These are phyloP conservation scores for Lindbergichthys nudifrons DNA, from an alignment of 2,797 vertebrate genomes.

Conservation along the genomic window DNA sequence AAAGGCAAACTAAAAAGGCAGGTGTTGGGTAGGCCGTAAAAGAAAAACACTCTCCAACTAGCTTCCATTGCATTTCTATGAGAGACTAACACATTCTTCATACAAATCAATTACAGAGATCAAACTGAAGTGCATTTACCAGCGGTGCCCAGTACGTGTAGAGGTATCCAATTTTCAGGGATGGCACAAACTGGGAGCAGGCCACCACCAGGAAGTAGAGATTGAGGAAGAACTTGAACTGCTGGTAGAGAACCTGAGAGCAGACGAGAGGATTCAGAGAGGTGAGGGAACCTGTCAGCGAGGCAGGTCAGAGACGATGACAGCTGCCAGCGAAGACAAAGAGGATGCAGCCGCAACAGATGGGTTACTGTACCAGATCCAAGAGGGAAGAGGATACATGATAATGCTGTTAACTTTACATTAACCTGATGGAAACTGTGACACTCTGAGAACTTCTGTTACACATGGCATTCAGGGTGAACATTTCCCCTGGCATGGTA, in stretches of 20 bases:
- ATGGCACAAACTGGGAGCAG: constrained; percentile 97
- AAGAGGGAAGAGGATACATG: constrained; percentile 44
- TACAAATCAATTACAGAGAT: not conserved
- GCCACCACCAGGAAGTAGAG: constrained; percentile 97
- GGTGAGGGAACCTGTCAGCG: constrained; percentile 39
- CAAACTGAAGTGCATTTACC: constrained; percentile 83
- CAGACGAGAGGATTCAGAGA: constrained; percentile 28
- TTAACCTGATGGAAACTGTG: constrained; percentile 72
- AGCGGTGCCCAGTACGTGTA: constrained; percentile 99
- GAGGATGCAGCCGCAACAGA: constrained; percentile 34
- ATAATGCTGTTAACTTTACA: constrained; percentile 64
- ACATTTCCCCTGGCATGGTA: constrained; percentile 28
- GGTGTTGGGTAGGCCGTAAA: too few species aligned
- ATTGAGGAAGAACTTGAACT: constrained; percentile 99
- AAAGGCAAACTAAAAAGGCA: too few species aligned
- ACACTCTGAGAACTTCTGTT: constrained; percentile 40
- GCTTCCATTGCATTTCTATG: not conserved
- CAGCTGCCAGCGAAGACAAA: constrained; percentile 45
- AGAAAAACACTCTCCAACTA: not conserved
- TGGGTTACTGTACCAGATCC: constrained; percentile 46
- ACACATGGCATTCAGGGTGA: constrained; percentile 18
- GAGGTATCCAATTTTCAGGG: constrained; percentile 96
- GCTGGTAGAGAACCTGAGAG: constrained; percentile 96
- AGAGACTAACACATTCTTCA: not conserved
- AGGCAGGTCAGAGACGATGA: constrained; percentile 45